Conservation (phyloP, 2,797 vertebrate genomes). For the Coregonus suidteri region DNA sequence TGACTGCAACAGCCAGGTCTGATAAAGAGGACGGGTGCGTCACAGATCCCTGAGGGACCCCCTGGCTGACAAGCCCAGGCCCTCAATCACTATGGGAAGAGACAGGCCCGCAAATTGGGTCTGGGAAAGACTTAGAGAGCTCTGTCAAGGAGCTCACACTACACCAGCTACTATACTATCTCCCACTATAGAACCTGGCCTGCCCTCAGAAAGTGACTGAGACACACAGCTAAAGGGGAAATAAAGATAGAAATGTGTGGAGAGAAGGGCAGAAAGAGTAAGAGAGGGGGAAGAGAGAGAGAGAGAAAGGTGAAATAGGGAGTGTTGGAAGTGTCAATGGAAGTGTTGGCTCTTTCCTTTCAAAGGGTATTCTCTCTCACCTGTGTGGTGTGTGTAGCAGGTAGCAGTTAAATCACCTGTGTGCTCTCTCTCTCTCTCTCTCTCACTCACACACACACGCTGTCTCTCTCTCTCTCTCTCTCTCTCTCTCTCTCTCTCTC, state of each 20-base stretch:
- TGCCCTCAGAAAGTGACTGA: not conserved
- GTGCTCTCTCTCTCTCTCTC: not conserved
- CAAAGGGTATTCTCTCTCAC: not conserved
- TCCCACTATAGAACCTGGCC: not conserved
- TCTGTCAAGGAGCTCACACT: constrained; percentile 35
- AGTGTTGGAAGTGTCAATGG: not conserved
- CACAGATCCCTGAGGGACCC: constrained; percentile 39
- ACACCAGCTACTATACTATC: constrained; percentile 16
- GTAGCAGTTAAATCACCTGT: no score
- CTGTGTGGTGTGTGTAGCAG: no score
- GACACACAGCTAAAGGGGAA: not conserved
- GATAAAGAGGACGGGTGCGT: constrained; percentile 61
- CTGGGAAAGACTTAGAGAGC: constrained; percentile 38
- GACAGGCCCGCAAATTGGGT: constrained; percentile 58
- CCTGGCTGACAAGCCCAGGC: constrained; percentile 27
- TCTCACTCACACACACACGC: not conserved
- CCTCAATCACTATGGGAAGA: constrained; percentile 53
- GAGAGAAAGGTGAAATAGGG: not conserved
- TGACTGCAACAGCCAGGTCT: constrained; percentile 54
- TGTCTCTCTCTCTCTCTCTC: not conserved
- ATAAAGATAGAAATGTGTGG: constrained; percentile 1
- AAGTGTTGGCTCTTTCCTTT: not conserved
- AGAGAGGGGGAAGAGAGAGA: not conserved
- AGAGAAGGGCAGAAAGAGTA: not conserved
- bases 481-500: no score